phyloP scores from a whole-genome alignment of 2,113 vertebrate species.

The Stictonetta naevosa region DNA sequence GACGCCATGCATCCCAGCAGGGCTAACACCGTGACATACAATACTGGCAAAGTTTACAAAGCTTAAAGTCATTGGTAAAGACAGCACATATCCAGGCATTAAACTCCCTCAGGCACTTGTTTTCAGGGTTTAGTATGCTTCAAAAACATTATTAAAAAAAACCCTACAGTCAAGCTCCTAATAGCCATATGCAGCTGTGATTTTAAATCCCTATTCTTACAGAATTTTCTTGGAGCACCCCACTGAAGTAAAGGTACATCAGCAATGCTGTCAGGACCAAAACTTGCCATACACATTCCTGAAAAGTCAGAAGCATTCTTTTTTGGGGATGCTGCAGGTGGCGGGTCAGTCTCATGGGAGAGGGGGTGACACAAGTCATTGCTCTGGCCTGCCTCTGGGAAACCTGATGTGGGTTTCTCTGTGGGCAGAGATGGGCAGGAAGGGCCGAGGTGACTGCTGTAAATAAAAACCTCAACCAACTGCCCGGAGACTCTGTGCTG shows the following conservation, averaged over 20 bases:
- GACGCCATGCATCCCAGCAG: accelerated
- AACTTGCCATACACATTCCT: background rate
- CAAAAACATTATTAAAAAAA: background rate
- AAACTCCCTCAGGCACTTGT: background rate
- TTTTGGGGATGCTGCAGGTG: accelerated
- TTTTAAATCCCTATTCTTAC: background rate
- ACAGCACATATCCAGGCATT: too few species aligned
- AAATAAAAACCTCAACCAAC: background rate
- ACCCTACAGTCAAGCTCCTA: background rate
- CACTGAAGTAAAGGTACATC: background rate
- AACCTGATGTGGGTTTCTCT: background rate
- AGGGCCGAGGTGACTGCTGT: background rate
- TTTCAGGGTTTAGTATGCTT: background rate
- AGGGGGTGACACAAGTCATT: accelerated
- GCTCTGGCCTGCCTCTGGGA: background rate
- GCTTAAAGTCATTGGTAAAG: background rate
- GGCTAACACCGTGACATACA: accelerated
- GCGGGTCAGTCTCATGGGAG: background rate
- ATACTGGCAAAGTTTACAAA: background rate
- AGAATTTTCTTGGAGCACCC: background rate
- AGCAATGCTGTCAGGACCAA: background rate
- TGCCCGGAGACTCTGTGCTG: background rate
- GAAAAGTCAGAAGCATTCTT: background rate
- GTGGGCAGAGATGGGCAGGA: background rate
- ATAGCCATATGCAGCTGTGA: background rate